Conservation (phyloP, 2,888 invertebrate species). For the Biston betularia region DNA sequence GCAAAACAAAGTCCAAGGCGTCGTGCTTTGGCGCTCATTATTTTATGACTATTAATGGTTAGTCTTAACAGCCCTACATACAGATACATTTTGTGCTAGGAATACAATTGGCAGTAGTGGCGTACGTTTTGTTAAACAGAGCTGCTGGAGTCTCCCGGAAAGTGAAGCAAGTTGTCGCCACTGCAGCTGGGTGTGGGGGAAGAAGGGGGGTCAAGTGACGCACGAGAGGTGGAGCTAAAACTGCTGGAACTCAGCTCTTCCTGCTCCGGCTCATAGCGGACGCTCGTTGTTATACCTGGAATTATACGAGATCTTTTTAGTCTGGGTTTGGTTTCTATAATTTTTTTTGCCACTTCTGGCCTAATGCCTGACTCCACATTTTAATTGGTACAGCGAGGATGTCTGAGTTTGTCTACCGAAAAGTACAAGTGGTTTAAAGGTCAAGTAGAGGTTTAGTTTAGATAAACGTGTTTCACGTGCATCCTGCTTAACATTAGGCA, state of each 20-base stretch:
- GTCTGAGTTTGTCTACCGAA: too few relatives aligned
- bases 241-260: conserved; percentile 94
- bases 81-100: background rate
- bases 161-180: conserved; percentile 91
- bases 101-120: background rate
- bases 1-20: too few relatives aligned
- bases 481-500: too few relatives aligned
- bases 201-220: conserved; percentile 90
- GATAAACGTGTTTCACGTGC: too few relatives aligned
- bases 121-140: conserved; percentile 48
- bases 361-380: too few relatives aligned
- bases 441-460: too few relatives aligned
- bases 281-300: conserved; percentile 69
- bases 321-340: background rate
- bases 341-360: too few relatives aligned
- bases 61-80: too few relatives aligned
- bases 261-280: conserved; percentile 88
- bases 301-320: conserved; percentile 25
- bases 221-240: conserved; percentile 93
- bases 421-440: too few relatives aligned
- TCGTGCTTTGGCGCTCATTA: too few relatives aligned
- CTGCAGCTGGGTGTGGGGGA: conserved; percentile 92
- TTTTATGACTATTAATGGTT: too few relatives aligned
- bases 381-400: too few relatives aligned
- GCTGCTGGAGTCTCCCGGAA: conserved; percentile 92